A percentile compares a stretch with the other conserved stretches of the same genome.
phyloP scores from a whole-genome alignment of 2,888 invertebrate species.

The Papilio protenor region DNA sequence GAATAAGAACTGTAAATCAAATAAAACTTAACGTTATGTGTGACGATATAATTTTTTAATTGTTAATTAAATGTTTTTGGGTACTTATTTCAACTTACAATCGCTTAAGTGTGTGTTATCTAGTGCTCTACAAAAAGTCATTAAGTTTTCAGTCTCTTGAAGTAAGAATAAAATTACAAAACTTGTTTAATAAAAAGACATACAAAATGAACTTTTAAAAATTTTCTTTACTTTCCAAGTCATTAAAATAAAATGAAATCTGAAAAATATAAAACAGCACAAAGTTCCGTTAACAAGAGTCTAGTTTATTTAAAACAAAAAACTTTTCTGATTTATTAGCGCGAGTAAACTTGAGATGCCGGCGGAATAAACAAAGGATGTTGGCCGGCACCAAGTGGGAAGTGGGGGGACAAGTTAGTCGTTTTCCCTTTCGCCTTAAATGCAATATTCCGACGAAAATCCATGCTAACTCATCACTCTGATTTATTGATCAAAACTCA shows the following conservation, averaged over 20 bases:
- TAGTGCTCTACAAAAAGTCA: not conserved
- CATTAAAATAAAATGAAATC: slow-evolving; percentile 10
- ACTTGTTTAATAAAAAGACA: not conserved
- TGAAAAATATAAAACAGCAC: not conserved
- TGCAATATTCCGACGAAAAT: not conserved
- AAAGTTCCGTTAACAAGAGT: slow-evolving; percentile 8
- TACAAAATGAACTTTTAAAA: not conserved
- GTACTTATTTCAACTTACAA: not conserved
- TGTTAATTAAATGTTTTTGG: not conserved
- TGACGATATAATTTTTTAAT: not conserved
- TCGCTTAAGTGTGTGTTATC: not conserved
- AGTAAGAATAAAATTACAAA: not conserved
- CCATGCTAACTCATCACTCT: no score
- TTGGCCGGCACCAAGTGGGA: not conserved
- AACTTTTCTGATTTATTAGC: slow-evolving; percentile 26
- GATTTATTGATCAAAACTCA: not conserved
- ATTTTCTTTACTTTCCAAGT: slow-evolving; percentile 8
- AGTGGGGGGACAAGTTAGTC: slow-evolving; percentile 12
- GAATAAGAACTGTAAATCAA: not conserved
- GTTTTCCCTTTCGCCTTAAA: slow-evolving; percentile 11
- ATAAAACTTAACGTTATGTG: not conserved
- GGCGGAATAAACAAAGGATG: slow-evolving; percentile 25
- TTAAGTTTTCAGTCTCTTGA: not conserved
- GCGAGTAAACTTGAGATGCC: slow-evolving; percentile 21
- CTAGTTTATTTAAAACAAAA: slow-evolving; percentile 17